Evolutionary conservation across 2,888 invertebrate species (phyloP).

Genomic region (Dysmachus trigonus): DNA sequence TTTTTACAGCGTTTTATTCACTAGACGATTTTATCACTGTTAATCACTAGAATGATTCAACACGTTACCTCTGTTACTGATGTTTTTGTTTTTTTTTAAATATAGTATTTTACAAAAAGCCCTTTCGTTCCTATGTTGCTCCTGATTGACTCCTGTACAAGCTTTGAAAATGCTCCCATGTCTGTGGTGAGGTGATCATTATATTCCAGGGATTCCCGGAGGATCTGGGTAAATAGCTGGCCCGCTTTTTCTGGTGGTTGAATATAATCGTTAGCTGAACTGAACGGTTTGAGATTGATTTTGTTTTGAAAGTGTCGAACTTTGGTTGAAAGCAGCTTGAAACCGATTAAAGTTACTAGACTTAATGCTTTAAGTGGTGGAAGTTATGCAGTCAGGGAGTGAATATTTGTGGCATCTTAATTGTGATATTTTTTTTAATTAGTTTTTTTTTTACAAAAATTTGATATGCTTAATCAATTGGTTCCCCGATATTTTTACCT

Average conservation of each 20-base stretch:
- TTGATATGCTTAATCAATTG: conserved; percentile 27
- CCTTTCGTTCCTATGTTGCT: not conserved
- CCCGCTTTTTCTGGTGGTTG: not conserved
- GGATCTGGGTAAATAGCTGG: not conserved
- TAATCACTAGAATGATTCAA: conserved; percentile 33
- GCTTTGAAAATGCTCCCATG: not conserved
- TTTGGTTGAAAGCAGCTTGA: not conserved
- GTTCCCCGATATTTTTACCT: not conserved
- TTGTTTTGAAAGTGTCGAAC: not conserved
- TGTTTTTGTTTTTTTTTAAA: not conserved
- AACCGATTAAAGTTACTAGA: conserved; percentile 6
- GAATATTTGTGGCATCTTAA: not conserved
- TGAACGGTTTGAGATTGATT: not conserved
- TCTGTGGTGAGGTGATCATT: not conserved
- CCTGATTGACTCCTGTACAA: not conserved
- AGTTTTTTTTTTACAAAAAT: conserved; percentile 1
- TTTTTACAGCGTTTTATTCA: conserved; percentile 15
- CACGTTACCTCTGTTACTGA: not conserved
- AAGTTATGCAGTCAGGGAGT: not conserved
- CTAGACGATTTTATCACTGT: conserved; percentile 35
- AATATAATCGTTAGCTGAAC: not conserved
- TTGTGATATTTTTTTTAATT: not conserved
- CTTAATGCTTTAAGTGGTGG: not conserved
- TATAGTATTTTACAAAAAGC: not conserved
- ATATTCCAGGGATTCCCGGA: not conserved